Conservation (phyloP, 2,888 invertebrate genomes). For the Nemotelus nigrinus region DNA sequence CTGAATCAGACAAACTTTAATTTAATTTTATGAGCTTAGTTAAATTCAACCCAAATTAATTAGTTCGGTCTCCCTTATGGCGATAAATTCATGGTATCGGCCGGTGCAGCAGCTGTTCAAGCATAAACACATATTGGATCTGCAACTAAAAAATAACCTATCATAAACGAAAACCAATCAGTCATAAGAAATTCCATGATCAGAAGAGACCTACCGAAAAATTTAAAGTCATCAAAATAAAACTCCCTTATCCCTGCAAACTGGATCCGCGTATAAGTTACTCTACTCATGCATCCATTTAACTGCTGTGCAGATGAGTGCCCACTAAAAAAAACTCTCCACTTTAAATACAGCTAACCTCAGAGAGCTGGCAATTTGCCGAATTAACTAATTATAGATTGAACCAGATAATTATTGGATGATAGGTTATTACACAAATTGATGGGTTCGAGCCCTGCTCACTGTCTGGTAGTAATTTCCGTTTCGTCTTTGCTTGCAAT, state of each 20-base stretch:
- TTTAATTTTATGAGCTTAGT: too few relatives aligned
- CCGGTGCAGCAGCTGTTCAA: too few relatives aligned
- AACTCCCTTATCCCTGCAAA: slow-evolving; percentile 15
- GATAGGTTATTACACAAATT: slow-evolving; percentile 36
- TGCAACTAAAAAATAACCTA: too few relatives aligned
- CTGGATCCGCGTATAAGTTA: neutral
- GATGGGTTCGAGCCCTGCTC: slow-evolving; percentile 23
- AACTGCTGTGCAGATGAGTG: neutral
- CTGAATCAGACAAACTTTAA: too few relatives aligned
- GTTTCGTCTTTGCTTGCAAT: slow-evolving; percentile 10
- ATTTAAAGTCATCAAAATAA: slow-evolving; percentile 36
- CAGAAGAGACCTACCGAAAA: neutral
- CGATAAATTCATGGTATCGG: too few relatives aligned
- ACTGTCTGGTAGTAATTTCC: slow-evolving; percentile 1
- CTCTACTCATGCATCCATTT: slow-evolving; percentile 7
- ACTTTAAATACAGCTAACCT: neutral
- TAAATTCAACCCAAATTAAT: too few relatives aligned
- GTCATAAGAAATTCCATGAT: too few relatives aligned
- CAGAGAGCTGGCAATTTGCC: slow-evolving; percentile 22
- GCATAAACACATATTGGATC: too few relatives aligned
- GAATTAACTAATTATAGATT: slow-evolving; percentile 35
- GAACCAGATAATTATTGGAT: slow-evolving; percentile 20
- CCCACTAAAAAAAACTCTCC: neutral
- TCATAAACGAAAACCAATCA: too few relatives aligned
- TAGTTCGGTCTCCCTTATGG: too few relatives aligned